These are phyloP conservation scores for Drosophila pectinifera DNA, from an alignment of 1,140 invertebrate genomes.

Conservation along the genomic window DNA sequence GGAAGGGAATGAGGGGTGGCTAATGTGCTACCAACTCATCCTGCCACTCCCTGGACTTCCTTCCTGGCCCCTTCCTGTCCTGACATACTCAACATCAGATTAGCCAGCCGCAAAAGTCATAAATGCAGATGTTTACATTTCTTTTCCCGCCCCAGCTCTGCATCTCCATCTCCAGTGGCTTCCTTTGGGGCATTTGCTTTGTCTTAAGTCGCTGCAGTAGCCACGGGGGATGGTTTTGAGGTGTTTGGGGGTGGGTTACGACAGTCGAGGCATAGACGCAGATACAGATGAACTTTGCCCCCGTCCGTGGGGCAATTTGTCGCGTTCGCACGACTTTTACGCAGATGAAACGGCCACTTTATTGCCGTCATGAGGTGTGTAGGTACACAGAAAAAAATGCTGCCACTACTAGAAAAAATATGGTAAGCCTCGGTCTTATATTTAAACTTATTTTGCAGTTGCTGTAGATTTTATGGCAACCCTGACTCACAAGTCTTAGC, in stretches of 20 bases:
- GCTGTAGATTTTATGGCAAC: not conserved
- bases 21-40: slow-evolving; percentile 25
- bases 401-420: not conserved
- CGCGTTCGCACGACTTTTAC: slow-evolving; percentile 75
- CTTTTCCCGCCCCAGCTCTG: slow-evolving; percentile 29
- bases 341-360: slow-evolving; percentile 79
- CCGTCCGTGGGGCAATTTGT: slow-evolving; percentile 70
- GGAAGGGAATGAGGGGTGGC: slow-evolving; percentile 13
- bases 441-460: too few species aligned
- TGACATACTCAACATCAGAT: slow-evolving; percentile 77
- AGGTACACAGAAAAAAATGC: slow-evolving; percentile 7
- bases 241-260: slow-evolving; percentile 1
- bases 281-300: not conserved
- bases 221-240: slow-evolving; percentile 4
- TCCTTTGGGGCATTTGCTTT: slow-evolving; percentile 70
- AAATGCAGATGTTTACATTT: slow-evolving; percentile 83
- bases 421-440: too few species aligned
- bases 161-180: not conserved
- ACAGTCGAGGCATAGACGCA: slow-evolving; percentile 6
- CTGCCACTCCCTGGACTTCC: slow-evolving; percentile 30
- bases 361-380: slow-evolving; percentile 47
- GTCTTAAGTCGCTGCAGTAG: slow-evolving; percentile 51
- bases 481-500: too few species aligned
- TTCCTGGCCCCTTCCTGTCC: slow-evolving; percentile 24
- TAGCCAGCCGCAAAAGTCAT: slow-evolving; percentile 80